A percentile compares a stretch with the other conserved stretches of the same genome.
Conservation (phyloP, 2,888 invertebrate species). For the Dasysyrphus tricinctus region DNA sequence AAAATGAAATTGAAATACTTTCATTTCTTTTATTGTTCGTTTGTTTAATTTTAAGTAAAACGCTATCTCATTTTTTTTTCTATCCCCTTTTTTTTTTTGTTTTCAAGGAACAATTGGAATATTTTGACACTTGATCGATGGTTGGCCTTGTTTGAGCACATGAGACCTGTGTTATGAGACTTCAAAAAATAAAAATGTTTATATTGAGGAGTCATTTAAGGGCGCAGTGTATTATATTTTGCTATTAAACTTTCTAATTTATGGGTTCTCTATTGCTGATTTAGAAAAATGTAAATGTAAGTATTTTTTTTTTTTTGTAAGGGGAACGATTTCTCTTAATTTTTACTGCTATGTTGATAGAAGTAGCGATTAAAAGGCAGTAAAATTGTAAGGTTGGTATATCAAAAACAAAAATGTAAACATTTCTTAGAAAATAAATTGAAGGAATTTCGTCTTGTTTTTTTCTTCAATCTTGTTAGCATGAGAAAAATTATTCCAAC, state of each 20-base stretch:
- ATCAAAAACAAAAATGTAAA: slow-evolving; percentile 18
- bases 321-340: slow-evolving; percentile 1
- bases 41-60: slow-evolving; percentile 61
- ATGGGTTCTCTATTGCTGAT: slow-evolving; percentile 68
- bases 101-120: slow-evolving; percentile 51
- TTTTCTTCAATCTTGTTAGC: neutral
- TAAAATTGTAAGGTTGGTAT: slow-evolving; percentile 37
- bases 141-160: slow-evolving; percentile 62
- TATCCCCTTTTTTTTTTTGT: slow-evolving; percentile 4
- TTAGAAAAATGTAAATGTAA: slow-evolving; percentile 52
- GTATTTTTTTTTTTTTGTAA: slow-evolving; percentile 1
- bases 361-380: slow-evolving; percentile 67
- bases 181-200: slow-evolving; percentile 39
- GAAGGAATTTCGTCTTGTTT: neutral
- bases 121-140: slow-evolving; percentile 75
- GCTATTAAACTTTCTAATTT: slow-evolving; percentile 74
- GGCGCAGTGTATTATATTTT: slow-evolving; percentile 43
- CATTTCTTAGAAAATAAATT: slow-evolving; percentile 24
- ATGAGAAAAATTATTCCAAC: neutral
- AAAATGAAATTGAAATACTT: slow-evolving; percentile 73
- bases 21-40: slow-evolving; percentile 51
- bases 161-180: slow-evolving; percentile 45
- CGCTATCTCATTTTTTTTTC: slow-evolving; percentile 13
- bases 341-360: slow-evolving; percentile 60
- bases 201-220: slow-evolving; percentile 56